Percentiles rank a stretch among this genome's conserved stretches.
These are phyloP conservation scores for Paramisgurnus dabryanus DNA, from an alignment of 2,113 vertebrate genomes.

Conservation along the genomic window DNA sequence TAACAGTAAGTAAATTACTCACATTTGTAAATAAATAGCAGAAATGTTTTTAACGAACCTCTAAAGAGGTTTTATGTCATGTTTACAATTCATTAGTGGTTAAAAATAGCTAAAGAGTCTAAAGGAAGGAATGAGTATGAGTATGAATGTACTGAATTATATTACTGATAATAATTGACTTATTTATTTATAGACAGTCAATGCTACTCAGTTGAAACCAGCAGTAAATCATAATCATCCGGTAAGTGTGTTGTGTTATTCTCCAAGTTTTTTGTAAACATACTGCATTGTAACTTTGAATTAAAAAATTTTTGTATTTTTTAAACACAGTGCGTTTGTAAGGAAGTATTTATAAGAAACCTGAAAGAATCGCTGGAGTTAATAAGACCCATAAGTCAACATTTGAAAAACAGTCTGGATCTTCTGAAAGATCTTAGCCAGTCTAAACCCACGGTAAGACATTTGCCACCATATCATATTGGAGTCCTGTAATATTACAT, in stretches of 20 bases:
- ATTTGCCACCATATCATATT: not conserved
- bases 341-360: not conserved
- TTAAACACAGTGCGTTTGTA: constrained; percentile 13
- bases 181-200: not conserved
- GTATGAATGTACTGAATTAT: too few relatives aligned
- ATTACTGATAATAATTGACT: not conserved
- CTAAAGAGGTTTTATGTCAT: too few relatives aligned
- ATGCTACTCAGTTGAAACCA: not conserved
- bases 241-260: not conserved
- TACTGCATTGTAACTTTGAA: not conserved
- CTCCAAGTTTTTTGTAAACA: too few relatives aligned
- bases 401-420: not conserved
- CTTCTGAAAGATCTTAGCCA: accelerated
- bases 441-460: not conserved
- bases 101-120: not conserved
- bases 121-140: not conserved
- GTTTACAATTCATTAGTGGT: not conserved
- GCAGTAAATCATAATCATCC: not conserved
- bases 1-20: not conserved
- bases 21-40: not conserved
- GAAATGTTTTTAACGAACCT: not conserved
- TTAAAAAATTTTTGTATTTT: not conserved
- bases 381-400: accelerated
- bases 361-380: not conserved
- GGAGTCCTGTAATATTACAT: not conserved